phyloP scores from a whole-genome alignment of 1,140 invertebrate species.

The Apocrypta bakeri region DNA sequence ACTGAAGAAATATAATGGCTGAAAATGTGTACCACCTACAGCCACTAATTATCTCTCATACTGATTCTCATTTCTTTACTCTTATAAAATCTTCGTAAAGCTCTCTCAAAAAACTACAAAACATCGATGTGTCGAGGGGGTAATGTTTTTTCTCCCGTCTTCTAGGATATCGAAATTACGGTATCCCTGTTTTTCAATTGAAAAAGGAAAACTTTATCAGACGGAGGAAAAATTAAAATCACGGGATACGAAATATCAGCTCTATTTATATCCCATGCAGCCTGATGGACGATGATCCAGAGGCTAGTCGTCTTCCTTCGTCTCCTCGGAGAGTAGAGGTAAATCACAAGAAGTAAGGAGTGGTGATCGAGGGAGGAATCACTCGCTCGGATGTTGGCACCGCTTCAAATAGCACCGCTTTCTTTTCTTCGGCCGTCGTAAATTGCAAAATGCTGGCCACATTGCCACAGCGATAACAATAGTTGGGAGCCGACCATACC shows the following conservation, averaged over 20 bases:
- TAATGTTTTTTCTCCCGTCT: slow-evolving; percentile 6
- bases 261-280: slow-evolving; percentile 25
- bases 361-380: slow-evolving; percentile 92
- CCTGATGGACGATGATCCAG: slow-evolving; percentile 13
- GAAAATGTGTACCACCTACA: slow-evolving; percentile 20
- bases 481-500: slow-evolving; percentile 98
- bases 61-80: slow-evolving; percentile 7
- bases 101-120: slow-evolving; percentile 49
- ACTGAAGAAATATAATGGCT: slow-evolving; percentile 34
- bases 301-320: neutral
- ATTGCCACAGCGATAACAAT: slow-evolving; percentile 96
- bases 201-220: slow-evolving; percentile 28
- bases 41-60: slow-evolving; percentile 25
- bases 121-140: slow-evolving; percentile 43
- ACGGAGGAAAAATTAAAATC: slow-evolving; percentile 38
- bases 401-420: slow-evolving; percentile 93
- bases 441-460: slow-evolving; percentile 94
- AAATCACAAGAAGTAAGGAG: slow-evolving; percentile 95
- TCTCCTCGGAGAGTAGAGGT: slow-evolving; percentile 53
- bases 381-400: slow-evolving; percentile 95
- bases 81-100: slow-evolving; percentile 51
- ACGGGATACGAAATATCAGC: neutral
- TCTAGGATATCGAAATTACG: slow-evolving; percentile 7
- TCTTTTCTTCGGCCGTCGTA: slow-evolving; percentile 83
- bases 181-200: neutral